Conservation (phyloP, 2,888 invertebrate genomes). For the Opisthograptis luteolata region DNA sequence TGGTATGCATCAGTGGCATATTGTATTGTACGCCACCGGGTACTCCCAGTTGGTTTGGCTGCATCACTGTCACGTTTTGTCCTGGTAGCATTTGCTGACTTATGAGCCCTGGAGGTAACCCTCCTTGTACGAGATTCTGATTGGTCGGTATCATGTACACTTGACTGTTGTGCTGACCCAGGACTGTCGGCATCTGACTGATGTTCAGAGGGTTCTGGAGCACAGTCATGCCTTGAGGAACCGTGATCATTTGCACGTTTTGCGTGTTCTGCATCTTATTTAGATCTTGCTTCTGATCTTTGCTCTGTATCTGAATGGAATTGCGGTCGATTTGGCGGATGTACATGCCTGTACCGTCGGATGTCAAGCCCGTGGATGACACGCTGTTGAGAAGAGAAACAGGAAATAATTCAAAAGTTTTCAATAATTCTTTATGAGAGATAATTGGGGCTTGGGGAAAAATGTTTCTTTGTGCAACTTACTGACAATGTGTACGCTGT, state of each 20-base stretch:
- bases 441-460: too few relatives aligned
- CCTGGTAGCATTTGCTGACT: constrained; percentile 71
- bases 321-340: constrained; percentile 76
- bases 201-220: constrained; percentile 74
- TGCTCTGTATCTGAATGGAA: constrained; percentile 73
- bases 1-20: constrained; percentile 68
- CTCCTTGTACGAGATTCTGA: constrained; percentile 68
- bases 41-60: constrained; percentile 74
- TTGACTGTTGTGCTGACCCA: constrained; percentile 75
- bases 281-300: constrained; percentile 73
- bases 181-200: constrained; percentile 68
- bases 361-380: constrained; percentile 61
- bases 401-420: background rate
- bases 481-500: too few relatives aligned
- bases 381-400: constrained; percentile 52
- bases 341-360: constrained; percentile 76
- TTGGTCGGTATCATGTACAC: constrained; percentile 80
- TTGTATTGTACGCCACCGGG: constrained; percentile 75
- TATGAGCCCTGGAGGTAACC: constrained; percentile 62
- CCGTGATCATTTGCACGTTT: constrained; percentile 79
- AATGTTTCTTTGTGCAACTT: too few relatives aligned
- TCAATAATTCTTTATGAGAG: too few relatives aligned
- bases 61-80: constrained; percentile 78
- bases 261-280: constrained; percentile 71
- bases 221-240: constrained; percentile 78